phyloP scores from a whole-genome alignment of 2,888 invertebrate genomes.

The Balanococcus diminutus region DNA sequence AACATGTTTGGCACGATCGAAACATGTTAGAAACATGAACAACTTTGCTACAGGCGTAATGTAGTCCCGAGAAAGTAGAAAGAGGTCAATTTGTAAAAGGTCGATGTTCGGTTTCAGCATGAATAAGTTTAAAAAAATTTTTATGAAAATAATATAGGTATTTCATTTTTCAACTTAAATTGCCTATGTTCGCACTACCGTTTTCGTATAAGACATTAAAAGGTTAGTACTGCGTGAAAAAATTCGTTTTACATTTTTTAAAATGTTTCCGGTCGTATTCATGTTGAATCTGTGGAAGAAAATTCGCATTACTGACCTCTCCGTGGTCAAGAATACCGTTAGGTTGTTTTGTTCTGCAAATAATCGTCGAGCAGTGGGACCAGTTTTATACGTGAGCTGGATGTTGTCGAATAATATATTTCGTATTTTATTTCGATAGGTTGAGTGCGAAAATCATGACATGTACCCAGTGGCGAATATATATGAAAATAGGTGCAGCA shows the following conservation, averaged over 20 bases:
- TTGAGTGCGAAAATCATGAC: not conserved
- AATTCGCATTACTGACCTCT: not conserved
- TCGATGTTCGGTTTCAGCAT: constrained; percentile 35
- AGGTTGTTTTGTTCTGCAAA: not conserved
- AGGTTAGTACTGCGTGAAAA: no score
- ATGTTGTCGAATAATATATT: not conserved
- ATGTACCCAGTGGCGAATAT: no score
- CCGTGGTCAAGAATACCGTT: not conserved
- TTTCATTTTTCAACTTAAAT: no score
- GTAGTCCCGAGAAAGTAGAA: constrained; percentile 9
- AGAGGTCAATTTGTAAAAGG: constrained; percentile 39
- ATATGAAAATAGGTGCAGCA: no score
- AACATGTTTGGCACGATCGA: constrained; percentile 47
- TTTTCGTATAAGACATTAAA: not conserved
- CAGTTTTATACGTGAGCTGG: not conserved
- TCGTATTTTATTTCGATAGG: not conserved
- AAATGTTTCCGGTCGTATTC: not conserved
- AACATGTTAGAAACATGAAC: constrained; percentile 45
- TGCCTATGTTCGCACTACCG: not conserved
- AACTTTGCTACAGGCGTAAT: constrained; percentile 21
- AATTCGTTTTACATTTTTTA: not conserved
- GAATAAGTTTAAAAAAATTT: not conserved
- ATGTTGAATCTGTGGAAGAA: not conserved
- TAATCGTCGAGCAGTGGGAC: not conserved
- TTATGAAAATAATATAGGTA: not conserved